Percentiles rank a stretch among this genome's conserved stretches.
Evolutionary conservation across 2,888 invertebrate genomes (phyloP).

Genomic region (Aporophyla nigra): DNA sequence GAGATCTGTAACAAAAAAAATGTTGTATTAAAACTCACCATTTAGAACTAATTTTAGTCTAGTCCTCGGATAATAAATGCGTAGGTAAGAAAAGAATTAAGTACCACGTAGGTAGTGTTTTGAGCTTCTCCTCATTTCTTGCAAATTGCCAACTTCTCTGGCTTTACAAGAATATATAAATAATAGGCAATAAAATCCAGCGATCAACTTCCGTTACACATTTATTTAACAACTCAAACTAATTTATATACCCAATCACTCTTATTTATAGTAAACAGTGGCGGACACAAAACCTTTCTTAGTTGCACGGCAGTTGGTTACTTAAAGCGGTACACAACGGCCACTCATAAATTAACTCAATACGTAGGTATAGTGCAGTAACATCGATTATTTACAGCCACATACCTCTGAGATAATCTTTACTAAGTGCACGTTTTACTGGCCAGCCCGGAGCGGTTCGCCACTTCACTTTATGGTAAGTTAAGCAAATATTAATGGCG

Average conservation of each 20-base stretch:
- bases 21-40: background rate
- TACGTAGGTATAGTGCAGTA: constrained; percentile 73
- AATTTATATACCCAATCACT: constrained; percentile 45
- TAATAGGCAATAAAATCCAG: background rate
- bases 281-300: constrained; percentile 44
- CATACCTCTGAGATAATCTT: constrained; percentile 79
- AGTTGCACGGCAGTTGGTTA: constrained; percentile 63
- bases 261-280: constrained; percentile 47
- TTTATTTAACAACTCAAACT: background rate
- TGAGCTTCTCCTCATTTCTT: background rate
- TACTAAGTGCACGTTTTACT: constrained; percentile 80
- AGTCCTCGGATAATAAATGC: too few species aligned
- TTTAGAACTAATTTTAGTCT: background rate
- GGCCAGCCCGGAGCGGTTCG: constrained; percentile 70
- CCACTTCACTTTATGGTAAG: constrained; percentile 83
- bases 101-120: background rate
- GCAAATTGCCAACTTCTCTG: background rate
- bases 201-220: constrained; percentile 12
- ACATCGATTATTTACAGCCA: constrained; percentile 81
- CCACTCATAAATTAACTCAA: constrained; percentile 78
- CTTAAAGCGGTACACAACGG: constrained; percentile 56
- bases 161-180: constrained; percentile 15
- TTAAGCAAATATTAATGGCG: constrained; percentile 86
- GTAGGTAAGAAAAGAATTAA: background rate
- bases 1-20: constrained; percentile 81